Evolutionary conservation across 2,113 vertebrate species (phyloP).

Genomic region (Leucoraja erinaceus): DNA sequence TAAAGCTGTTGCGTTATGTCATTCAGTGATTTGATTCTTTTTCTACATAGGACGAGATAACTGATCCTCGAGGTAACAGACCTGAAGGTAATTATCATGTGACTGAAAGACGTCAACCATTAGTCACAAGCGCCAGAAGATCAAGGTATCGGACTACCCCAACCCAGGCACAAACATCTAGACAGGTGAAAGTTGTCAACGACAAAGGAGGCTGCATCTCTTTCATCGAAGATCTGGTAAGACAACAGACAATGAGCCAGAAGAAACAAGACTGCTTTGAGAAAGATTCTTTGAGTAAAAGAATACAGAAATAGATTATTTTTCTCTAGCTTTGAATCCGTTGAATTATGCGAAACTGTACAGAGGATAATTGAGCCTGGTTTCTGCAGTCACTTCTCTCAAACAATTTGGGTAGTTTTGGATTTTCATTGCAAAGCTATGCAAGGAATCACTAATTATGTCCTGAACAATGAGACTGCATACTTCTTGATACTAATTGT

Average conservation of each 20-base stretch:
- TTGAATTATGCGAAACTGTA: background rate
- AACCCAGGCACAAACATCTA: rapidly evolving
- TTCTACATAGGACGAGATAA: no score
- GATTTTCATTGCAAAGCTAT: no score
- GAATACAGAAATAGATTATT: background rate
- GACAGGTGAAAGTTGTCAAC: constrained; percentile 42
- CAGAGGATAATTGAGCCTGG: background rate
- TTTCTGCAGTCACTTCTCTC: background rate
- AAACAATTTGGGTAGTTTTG: no score
- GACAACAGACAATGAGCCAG: background rate
- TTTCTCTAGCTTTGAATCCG: background rate
- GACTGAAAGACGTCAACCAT: background rate
- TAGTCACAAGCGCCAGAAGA: background rate
- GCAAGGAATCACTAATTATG: background rate
- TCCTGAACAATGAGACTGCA: background rate
- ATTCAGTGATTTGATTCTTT: background rate
- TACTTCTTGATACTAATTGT: background rate
- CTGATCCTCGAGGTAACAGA: constrained; percentile 61
- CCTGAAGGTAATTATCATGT: constrained; percentile 13
- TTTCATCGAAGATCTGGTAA: constrained; percentile 59
- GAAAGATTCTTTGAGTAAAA: background rate
- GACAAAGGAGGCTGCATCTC: constrained; percentile 75
- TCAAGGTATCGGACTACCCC: constrained; percentile 39
- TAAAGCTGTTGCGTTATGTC: background rate
- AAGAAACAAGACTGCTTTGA: background rate